These are phyloP conservation scores for Melanotaenia nigrans DNA, from an alignment of 2,797 vertebrate genomes.

Conservation along the genomic window DNA sequence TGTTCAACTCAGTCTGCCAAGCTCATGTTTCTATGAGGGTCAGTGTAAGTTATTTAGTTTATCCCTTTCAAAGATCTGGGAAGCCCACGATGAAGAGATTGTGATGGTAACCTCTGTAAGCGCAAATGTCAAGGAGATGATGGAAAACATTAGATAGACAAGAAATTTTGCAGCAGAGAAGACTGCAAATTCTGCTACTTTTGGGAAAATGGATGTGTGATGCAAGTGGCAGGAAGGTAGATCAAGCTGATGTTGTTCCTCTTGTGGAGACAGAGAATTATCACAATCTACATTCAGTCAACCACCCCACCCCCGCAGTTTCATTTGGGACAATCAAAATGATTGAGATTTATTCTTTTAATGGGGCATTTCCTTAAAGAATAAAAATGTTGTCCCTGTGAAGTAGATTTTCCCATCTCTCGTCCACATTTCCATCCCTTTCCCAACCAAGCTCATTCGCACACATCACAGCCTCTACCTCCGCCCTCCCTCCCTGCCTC, in stretches of 20 bases:
- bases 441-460: slow-evolving; percentile 61
- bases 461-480: slow-evolving; percentile 59
- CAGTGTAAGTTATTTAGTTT: slow-evolving; percentile 56
- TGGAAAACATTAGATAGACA: slow-evolving; percentile 45
- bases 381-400: slow-evolving; percentile 54
- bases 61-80: slow-evolving; percentile 31
- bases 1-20: slow-evolving; percentile 71
- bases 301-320: slow-evolving; percentile 32
- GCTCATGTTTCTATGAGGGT: slow-evolving; percentile 71
- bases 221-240: slow-evolving; percentile 46
- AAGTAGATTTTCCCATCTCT: slow-evolving; percentile 62
- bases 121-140: slow-evolving; percentile 33
- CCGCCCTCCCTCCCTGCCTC: slow-evolving; percentile 36
- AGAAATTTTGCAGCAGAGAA: slow-evolving; percentile 38
- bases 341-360: slow-evolving; percentile 24
- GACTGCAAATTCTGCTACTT: slow-evolving; percentile 51
- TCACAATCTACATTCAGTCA: slow-evolving; percentile 71
- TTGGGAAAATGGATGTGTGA: slow-evolving; percentile 10
- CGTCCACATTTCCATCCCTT: slow-evolving; percentile 54
- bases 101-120: slow-evolving; percentile 35
- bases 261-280: slow-evolving; percentile 72
- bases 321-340: slow-evolving; percentile 49
- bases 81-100: slow-evolving; percentile 38
- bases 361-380: slow-evolving; percentile 41
- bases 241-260: slow-evolving; percentile 64